A percentile compares a stretch with the other conserved stretches of the same genome.
Conservation (phyloP, 2,113 vertebrate genomes). For the Mirza zaza region DNA sequence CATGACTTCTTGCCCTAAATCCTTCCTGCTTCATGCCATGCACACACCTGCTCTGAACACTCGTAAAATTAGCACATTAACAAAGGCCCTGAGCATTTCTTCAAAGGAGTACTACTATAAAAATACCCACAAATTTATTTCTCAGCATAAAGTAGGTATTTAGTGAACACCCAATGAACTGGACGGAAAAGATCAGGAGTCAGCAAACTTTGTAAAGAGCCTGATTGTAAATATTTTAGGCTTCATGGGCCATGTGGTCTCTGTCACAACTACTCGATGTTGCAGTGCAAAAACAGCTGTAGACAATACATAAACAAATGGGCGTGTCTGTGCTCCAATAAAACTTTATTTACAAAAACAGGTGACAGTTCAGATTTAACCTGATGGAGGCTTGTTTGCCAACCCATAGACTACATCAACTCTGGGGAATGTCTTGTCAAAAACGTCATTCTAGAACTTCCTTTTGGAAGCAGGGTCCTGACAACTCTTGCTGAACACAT, state of each 20-base stretch:
- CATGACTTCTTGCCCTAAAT: background rate
- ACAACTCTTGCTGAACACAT: background rate
- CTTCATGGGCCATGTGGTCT: background rate
- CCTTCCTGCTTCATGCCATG: background rate
- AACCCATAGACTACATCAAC: background rate
- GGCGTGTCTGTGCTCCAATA: background rate
- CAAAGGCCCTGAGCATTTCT: background rate
- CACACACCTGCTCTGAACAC: background rate
- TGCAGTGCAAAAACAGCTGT: background rate
- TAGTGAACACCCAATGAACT: background rate
- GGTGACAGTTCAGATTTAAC: background rate
- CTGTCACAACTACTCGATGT: background rate
- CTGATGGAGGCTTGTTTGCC: background rate
- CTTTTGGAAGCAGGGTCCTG: background rate
- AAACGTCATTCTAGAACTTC: background rate
- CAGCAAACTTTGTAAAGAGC: background rate
- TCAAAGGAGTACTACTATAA: background rate
- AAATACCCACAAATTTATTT: background rate
- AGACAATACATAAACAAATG: background rate
- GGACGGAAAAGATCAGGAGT: too few relatives aligned
- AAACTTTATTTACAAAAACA: constrained; percentile 55
- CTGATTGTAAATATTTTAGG: background rate
- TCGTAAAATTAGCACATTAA: background rate
- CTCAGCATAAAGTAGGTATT: background rate
- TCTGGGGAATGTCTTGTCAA: constrained; percentile 1